Evolutionary conservation across 2,888 invertebrate species (phyloP).

Genomic region (Drosophila incognita): DNA sequence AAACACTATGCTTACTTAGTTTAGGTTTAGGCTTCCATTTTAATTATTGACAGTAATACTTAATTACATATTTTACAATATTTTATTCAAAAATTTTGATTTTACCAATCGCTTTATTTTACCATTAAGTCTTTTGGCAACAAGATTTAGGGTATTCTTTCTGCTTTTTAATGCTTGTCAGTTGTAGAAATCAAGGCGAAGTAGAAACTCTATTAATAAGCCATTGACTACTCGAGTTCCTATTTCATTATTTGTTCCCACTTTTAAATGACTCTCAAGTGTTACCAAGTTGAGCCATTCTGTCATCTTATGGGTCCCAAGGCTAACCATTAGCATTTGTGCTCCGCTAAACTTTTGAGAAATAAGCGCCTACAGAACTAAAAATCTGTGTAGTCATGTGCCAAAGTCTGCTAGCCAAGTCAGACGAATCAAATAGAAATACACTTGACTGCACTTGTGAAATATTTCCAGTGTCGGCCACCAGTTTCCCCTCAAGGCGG

Average conservation of each 20-base stretch:
- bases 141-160: neutral
- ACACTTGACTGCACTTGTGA: constrained; percentile 59
- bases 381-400: constrained; percentile 49
- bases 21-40: neutral
- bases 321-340: constrained; percentile 52
- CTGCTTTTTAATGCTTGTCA: neutral
- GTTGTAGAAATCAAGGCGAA: neutral
- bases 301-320: constrained; percentile 25
- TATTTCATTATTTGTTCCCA: neutral
- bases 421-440: constrained; percentile 53
- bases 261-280: constrained; percentile 3
- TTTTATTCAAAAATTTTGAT: neutral
- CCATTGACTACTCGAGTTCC: neutral
- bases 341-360: constrained; percentile 39
- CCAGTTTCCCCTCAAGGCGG: constrained; percentile 31
- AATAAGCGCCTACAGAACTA: constrained; percentile 34
- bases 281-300: neutral
- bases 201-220: neutral
- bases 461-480: constrained; percentile 56
- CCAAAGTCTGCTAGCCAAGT: constrained; percentile 25
- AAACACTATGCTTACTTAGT: constrained; percentile 27
- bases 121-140: neutral
- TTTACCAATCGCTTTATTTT: neutral
- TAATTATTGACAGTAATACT: neutral
- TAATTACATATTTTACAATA: neutral